These are phyloP conservation scores for Boloria selene DNA, from an alignment of 2,888 invertebrate genomes.

Conservation along the genomic window DNA sequence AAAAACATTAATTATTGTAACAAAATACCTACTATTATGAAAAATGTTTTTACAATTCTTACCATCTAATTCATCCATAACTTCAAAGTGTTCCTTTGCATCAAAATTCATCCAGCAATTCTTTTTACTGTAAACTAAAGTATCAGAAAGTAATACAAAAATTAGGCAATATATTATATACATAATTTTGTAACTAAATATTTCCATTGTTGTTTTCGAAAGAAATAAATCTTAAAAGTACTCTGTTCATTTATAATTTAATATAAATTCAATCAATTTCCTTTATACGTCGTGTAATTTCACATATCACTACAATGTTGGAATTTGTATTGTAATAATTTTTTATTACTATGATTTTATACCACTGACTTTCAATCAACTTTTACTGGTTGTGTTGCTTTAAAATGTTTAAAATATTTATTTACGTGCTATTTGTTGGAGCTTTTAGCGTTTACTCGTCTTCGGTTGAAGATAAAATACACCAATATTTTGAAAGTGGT, in stretches of 20 bases:
- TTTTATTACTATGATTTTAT: constrained; percentile 2
- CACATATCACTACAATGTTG: constrained; percentile 14
- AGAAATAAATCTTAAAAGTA: constrained; percentile 1
- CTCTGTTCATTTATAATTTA: not conserved
- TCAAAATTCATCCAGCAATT: constrained; percentile 56
- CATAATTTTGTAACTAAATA: constrained; percentile 4
- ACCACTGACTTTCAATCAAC: not conserved
- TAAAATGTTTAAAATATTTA: constrained; percentile 12
- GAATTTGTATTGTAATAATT: constrained; percentile 10
- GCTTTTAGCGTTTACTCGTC: constrained; percentile 24
- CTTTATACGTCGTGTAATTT: constrained; percentile 19
- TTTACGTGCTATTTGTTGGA: not conserved
- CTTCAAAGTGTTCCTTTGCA: constrained; percentile 45
- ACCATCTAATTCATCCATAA: constrained; percentile 57
- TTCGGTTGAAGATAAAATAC: constrained; percentile 24
- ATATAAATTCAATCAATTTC: not conserved
- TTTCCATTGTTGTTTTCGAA: constrained; percentile 10
- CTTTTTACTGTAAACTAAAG: constrained; percentile 9
- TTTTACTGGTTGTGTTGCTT: not conserved
- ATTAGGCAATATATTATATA: not conserved
- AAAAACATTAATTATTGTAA: not conserved
- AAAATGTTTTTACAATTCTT: constrained; percentile 21
- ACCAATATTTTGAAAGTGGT: constrained; percentile 49
- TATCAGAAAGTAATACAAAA: not conserved
- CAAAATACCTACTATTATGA: not conserved